A percentile compares a stretch with the other conserved stretches of the same genome.
Evolutionary conservation across 2,888 invertebrate species (phyloP).

Genomic region (Unio pictorum): DNA sequence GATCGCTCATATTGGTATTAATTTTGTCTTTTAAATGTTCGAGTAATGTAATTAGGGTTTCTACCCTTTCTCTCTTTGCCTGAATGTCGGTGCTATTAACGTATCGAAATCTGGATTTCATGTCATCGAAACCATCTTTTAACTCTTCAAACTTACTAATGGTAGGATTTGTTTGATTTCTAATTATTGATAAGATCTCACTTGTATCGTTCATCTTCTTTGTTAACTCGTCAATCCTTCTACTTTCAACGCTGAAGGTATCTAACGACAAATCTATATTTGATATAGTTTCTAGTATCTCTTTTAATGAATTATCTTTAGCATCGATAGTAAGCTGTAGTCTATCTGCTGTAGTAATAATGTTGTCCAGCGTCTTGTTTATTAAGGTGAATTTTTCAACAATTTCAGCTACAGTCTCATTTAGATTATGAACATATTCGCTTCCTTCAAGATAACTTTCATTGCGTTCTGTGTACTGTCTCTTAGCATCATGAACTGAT

Average conservation of each 20-base stretch:
- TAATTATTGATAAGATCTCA: background rate
- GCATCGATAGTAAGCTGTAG: slow-evolving; percentile 4
- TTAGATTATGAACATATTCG: background rate
- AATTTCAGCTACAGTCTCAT: slow-evolving; percentile 12
- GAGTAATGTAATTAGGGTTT: background rate
- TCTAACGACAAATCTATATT: slow-evolving; percentile 7
- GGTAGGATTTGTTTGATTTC: too few species aligned
- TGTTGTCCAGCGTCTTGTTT: slow-evolving; percentile 18
- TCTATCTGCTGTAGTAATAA: slow-evolving; percentile 14
- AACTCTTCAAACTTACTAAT: background rate
- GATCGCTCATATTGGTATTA: background rate
- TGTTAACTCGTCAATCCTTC: background rate
- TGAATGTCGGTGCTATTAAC: background rate
- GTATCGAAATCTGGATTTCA: slow-evolving; percentile 4
- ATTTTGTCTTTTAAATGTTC: slow-evolving; percentile 1
- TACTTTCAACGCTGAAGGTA: background rate
- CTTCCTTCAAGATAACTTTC: slow-evolving; percentile 1
- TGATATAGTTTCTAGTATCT: slow-evolving; percentile 15
- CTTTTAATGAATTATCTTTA: slow-evolving; percentile 4
- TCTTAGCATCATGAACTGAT: too few species aligned
- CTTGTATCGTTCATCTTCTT: background rate
- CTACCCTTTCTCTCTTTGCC: background rate
- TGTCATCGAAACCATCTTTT: background rate
- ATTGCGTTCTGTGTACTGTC: background rate
- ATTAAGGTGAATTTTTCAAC: slow-evolving; percentile 21